Conservation (phyloP, 53 echinoderm and acorn worm species). For the Astropecten irregularis region DNA sequence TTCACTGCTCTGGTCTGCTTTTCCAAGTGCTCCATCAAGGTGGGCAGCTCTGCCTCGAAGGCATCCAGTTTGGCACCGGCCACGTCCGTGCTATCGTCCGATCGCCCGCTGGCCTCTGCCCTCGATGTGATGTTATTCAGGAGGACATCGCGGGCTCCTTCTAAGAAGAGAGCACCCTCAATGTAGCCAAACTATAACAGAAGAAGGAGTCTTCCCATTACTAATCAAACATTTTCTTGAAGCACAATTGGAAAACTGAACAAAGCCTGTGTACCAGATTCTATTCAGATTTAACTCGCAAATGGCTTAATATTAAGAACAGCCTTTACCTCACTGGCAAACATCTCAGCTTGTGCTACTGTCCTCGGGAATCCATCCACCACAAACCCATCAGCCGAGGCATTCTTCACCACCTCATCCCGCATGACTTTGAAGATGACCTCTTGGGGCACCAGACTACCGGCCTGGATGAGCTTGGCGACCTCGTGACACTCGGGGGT, state of each 20-base stretch:
- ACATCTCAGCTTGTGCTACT: slow-evolving; percentile 61
- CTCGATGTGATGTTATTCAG: slow-evolving; percentile 65
- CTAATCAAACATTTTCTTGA: too few species aligned
- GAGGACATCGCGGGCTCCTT: slow-evolving; percentile 68
- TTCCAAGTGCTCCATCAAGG: slow-evolving; percentile 62
- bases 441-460: slow-evolving; percentile 55
- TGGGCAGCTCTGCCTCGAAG: slow-evolving; percentile 58
- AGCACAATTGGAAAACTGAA: too few species aligned
- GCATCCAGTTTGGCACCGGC: slow-evolving; percentile 70
- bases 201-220: too few species aligned
- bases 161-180: slow-evolving; percentile 69
- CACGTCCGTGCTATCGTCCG: slow-evolving; percentile 77
- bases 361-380: slow-evolving; percentile 81
- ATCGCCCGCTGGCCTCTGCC: slow-evolving; percentile 73
- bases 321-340: slow-evolving; percentile 64
- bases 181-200: slow-evolving; percentile 64
- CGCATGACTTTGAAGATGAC: slow-evolving; percentile 36
- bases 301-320: too few species aligned
- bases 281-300: too few species aligned
- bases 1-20: slow-evolving; percentile 60
- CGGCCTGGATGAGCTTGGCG: slow-evolving; percentile 43
- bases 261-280: too few species aligned
- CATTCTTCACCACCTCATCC: slow-evolving; percentile 41
- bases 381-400: slow-evolving; percentile 52
- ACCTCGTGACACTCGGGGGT: slow-evolving; percentile 53